phyloP scores from a whole-genome alignment of 2,797 vertebrate species.

The Telmatherina bonti region DNA sequence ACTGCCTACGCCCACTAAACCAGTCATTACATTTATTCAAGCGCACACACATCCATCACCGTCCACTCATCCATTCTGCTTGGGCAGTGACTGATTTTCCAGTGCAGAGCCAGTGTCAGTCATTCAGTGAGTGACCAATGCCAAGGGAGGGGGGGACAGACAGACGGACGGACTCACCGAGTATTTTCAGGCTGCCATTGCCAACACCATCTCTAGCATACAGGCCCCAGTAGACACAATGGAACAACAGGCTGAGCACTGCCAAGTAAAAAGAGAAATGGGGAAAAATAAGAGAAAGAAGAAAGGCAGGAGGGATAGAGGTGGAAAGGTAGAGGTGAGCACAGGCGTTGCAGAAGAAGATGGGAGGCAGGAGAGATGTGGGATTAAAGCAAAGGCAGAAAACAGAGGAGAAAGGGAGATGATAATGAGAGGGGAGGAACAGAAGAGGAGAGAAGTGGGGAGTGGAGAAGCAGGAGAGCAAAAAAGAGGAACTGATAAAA shows the following conservation, averaged over 20 bases:
- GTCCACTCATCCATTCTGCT: slow-evolving; percentile 52
- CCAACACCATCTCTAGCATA: slow-evolving; percentile 91
- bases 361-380: slow-evolving; percentile 4
- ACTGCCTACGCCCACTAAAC: slow-evolving; percentile 21
- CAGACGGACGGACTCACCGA: slow-evolving; percentile 79
- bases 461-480: slow-evolving; percentile 15
- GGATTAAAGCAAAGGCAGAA: slow-evolving; percentile 15
- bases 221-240: slow-evolving; percentile 93
- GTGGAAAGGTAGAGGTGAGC: slow-evolving; percentile 16
- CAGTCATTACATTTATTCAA: slow-evolving; percentile 26
- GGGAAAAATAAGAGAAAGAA: slow-evolving; percentile 14
- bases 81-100: slow-evolving; percentile 46
- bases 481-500: slow-evolving; percentile 33
- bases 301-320: slow-evolving; percentile 1
- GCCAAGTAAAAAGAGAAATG: slow-evolving; percentile 33
- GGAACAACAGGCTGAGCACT: slow-evolving; percentile 94
- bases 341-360: slow-evolving; percentile 1
- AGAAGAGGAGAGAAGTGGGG: slow-evolving; percentile 10
- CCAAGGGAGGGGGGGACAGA: slow-evolving; percentile 24
- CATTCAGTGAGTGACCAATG: slow-evolving; percentile 44
- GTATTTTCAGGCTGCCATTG: slow-evolving; percentile 88
- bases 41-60: slow-evolving; percentile 52
- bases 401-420: slow-evolving; percentile 29
- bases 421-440: slow-evolving; percentile 31
- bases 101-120: slow-evolving; percentile 41